Conservation (phyloP, 2,888 invertebrate genomes). For the Platycheirus albimanus region DNA sequence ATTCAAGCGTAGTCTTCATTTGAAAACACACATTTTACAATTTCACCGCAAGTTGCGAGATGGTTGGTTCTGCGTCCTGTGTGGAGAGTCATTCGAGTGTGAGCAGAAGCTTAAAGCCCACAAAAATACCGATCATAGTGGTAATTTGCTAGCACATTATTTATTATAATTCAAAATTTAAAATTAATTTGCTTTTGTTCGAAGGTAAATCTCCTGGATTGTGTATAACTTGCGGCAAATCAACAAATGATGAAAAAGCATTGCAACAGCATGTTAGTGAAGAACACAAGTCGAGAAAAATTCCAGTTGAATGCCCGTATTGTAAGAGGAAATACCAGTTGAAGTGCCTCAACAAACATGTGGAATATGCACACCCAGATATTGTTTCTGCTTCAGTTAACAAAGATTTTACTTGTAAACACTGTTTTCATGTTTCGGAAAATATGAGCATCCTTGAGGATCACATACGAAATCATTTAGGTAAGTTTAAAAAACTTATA, state of each 20-base stretch:
- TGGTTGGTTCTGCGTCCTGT: conserved; percentile 35
- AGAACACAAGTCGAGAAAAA: background rate
- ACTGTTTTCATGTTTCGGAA: background rate
- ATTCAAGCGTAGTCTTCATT: no score
- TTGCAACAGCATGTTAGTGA: background rate
- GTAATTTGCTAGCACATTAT: no score
- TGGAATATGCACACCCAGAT: background rate
- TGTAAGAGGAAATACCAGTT: background rate
- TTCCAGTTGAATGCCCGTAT: conserved; percentile 2
- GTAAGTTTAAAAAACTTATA: background rate
- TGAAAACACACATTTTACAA: conserved; percentile 3
- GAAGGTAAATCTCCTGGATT: background rate
- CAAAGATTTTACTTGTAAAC: background rate
- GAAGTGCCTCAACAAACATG: background rate
- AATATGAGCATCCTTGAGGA: background rate
- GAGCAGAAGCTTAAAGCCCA: conserved; percentile 22
- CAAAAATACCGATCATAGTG: conserved; percentile 13
- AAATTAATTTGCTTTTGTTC: background rate
- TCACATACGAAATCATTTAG: background rate
- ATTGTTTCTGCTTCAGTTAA: background rate
- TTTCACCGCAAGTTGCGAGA: background rate
- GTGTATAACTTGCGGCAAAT: conserved; percentile 2
- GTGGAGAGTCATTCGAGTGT: conserved; percentile 42
- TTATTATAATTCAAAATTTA: background rate
- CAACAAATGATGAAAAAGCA: background rate